A percentile compares a stretch with the other conserved stretches of the same genome.
Conservation (phyloP, 2,113 vertebrate species). For the Bufo bufo region DNA sequence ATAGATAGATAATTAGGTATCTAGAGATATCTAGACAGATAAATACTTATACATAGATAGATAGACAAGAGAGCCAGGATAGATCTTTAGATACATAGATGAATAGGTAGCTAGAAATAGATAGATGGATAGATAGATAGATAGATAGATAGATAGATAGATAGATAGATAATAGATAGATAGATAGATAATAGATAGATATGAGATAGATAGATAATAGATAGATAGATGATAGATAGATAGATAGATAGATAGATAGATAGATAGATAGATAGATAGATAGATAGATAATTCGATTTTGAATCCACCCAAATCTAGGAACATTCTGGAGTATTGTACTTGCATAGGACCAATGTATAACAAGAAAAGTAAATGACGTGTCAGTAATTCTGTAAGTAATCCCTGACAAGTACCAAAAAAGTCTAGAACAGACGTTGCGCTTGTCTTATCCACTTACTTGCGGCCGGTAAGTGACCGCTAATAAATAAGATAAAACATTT, state of each 20-base stretch:
- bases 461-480: neutral
- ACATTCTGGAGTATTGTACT: too few species aligned
- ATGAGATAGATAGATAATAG: neutral
- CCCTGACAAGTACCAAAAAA: neutral
- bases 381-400: neutral
- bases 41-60: neutral
- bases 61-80: neutral
- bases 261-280: too few species aligned
- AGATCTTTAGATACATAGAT: neutral
- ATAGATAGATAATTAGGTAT: neutral
- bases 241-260: too few species aligned
- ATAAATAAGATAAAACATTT: slow-evolving; percentile 35
- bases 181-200: neutral
- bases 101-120: neutral
- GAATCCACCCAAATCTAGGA: too few species aligned
- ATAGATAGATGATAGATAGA: neutral
- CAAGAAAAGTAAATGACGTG: neutral
- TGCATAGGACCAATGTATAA: neutral
- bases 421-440: neutral
- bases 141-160: neutral
- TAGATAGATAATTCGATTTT: too few species aligned
- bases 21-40: neutral
- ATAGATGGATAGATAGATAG: slow-evolving; percentile 7
- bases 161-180: neutral
- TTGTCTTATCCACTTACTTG: neutral